A percentile compares a stretch with the other conserved stretches of the same genome.
Conservation (phyloP, 2,888 invertebrate genomes). For the Cheilosia impressa region DNA sequence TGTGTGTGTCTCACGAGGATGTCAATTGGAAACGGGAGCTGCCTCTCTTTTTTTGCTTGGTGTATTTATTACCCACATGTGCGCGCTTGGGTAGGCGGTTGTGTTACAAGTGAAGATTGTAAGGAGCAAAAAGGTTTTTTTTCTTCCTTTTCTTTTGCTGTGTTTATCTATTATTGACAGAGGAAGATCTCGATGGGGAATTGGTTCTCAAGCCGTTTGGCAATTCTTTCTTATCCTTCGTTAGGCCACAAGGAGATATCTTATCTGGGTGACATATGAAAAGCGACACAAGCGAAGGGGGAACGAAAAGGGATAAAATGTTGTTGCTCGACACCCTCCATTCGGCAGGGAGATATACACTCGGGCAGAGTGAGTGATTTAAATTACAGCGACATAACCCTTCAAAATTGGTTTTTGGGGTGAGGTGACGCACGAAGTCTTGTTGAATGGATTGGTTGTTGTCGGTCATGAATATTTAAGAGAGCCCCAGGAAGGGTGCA, state of each 20-base stretch:
- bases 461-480: conserved; percentile 62
- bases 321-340: conserved; percentile 50
- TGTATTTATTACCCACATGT: conserved; percentile 72
- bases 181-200: conserved; percentile 20
- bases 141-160: conserved; percentile 1
- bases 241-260: conserved; percentile 46
- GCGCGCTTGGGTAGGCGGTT: conserved; percentile 46
- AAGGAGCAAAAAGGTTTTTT: conserved; percentile 23
- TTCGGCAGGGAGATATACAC: not conserved
- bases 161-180: conserved; percentile 68
- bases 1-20: conserved; percentile 37
- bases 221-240: conserved; percentile 49
- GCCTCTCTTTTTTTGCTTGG: conserved; percentile 26
- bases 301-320: conserved; percentile 21
- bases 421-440: conserved; percentile 7
- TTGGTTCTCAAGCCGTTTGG: conserved; percentile 36
- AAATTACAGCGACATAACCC: conserved; percentile 69
- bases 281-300: conserved; percentile 3
- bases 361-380: conserved; percentile 60
- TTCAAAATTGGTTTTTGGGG: conserved; percentile 46
- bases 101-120: conserved; percentile 58
- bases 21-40: conserved; percentile 70
- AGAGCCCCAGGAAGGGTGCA: conserved; percentile 13
- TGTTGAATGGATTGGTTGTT: conserved; percentile 46
- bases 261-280: conserved; percentile 46